Evolutionary conservation across 2,888 invertebrate species (phyloP).

Genomic region (Petrophora chlorosata): DNA sequence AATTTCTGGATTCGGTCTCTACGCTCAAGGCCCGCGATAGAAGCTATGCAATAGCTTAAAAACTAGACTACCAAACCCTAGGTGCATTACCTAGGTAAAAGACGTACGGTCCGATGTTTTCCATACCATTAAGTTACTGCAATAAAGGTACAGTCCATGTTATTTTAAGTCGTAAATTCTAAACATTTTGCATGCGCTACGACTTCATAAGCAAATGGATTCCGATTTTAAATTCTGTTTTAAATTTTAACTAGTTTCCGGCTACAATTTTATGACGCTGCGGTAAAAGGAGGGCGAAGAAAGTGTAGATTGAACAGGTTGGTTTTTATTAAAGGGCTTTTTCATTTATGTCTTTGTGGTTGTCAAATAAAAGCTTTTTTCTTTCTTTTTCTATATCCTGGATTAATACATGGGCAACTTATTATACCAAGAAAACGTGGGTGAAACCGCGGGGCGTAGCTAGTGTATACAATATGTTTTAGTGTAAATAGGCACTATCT

Average conservation of each 20-base stretch:
- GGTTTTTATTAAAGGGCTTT: neutral
- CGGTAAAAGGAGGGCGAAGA: conserved; percentile 13
- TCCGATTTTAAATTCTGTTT: conserved; percentile 6
- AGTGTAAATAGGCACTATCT: neutral
- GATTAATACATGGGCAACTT: neutral
- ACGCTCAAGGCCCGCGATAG: no score
- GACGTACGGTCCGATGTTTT: no score
- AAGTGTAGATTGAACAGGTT: neutral
- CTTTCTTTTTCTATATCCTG: no score
- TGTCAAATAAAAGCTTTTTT: no score
- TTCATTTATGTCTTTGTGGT: no score
- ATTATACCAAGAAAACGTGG: no score
- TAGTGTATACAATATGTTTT: neutral
- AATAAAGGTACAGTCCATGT: neutral
- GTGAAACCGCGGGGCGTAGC: no score
- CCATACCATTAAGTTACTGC: neutral
- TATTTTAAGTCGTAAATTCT: neutral
- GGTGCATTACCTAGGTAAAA: no score
- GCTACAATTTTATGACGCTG: conserved; percentile 10
- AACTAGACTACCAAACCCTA: no score
- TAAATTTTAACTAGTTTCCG: conserved; percentile 6
- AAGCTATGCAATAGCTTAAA: no score
- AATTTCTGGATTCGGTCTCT: no score
- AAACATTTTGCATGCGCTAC: conserved; percentile 1
- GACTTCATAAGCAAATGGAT: conserved; percentile 2